phyloP scores from a whole-genome alignment of 2,113 vertebrate species.

The Nesogale talazaci region DNA sequence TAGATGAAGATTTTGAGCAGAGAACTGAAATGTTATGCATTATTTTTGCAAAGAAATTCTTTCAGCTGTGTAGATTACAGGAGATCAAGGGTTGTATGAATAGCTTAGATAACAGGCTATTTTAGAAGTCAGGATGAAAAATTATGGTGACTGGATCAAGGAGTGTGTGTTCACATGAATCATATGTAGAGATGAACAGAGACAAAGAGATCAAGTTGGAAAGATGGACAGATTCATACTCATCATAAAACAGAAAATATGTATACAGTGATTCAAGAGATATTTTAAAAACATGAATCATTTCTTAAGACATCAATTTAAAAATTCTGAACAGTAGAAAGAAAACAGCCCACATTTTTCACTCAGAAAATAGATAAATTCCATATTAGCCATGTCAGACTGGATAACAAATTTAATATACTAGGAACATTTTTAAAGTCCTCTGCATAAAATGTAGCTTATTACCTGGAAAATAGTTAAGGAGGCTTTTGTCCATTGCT shows the following conservation, averaged over 20 bases:
- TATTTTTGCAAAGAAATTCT: neutral
- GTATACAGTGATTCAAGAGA: neutral
- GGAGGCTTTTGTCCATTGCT: neutral
- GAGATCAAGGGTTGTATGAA: neutral
- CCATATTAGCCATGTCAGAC: neutral
- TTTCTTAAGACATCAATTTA: conserved; percentile 33
- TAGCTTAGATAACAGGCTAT: neutral
- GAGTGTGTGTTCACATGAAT: neutral
- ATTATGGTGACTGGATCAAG: neutral
- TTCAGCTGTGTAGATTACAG: neutral
- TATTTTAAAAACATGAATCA: neutral
- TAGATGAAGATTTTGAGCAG: conserved; percentile 1
- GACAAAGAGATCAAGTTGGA: neutral
- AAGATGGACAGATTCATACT: neutral
- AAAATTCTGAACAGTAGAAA: conserved; percentile 18
- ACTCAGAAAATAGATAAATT: conserved; percentile 25
- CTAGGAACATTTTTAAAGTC: neutral
- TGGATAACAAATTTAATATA: neutral
- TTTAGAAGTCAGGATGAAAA: neutral
- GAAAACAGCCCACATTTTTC: neutral
- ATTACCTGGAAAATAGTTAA: neutral
- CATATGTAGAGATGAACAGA: neutral
- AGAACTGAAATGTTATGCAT: neutral
- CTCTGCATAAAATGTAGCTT: neutral
- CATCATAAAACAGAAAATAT: neutral